Percentiles rank a stretch among this genome's conserved stretches.
Conservation (phyloP, 2,113 vertebrate species). For the Nasalis larvatus region DNA sequence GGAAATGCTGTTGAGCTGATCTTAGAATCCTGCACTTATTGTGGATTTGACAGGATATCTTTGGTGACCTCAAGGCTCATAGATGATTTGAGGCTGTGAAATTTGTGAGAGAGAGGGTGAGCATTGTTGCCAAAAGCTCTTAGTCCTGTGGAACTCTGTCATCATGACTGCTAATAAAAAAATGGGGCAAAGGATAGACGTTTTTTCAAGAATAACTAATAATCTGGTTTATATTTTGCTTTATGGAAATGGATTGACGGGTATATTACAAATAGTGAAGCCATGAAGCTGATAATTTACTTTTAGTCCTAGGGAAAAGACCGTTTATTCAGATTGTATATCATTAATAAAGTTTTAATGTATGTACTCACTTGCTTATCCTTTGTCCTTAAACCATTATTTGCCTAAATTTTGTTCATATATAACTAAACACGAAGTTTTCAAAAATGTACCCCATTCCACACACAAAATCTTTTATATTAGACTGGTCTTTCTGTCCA, state of each 20-base stretch:
- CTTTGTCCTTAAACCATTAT: not conserved
- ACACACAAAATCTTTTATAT: not conserved
- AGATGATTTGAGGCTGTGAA: not conserved
- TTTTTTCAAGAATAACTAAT: not conserved
- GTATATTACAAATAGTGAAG: not conserved
- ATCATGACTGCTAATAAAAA: not conserved
- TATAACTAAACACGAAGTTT: not conserved
- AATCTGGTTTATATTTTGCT: not conserved
- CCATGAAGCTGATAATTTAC: no score
- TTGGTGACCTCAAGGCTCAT: not conserved
- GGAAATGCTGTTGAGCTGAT: not conserved
- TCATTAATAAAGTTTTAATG: not conserved
- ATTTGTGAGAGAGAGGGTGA: no score
- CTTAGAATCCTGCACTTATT: not conserved
- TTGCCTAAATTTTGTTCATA: not conserved
- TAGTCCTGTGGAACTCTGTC: not conserved
- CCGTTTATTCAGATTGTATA: fast-evolving
- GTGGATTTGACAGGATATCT: not conserved
- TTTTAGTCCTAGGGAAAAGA: not conserved
- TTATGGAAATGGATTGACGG: not conserved
- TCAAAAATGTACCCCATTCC: not conserved
- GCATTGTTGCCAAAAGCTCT: not conserved
- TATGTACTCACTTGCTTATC: not conserved
- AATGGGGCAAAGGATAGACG: not conserved
- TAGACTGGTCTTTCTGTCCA: not conserved